Conservation (phyloP, 2,113 vertebrate species). For the Mesocricetus auratus region DNA sequence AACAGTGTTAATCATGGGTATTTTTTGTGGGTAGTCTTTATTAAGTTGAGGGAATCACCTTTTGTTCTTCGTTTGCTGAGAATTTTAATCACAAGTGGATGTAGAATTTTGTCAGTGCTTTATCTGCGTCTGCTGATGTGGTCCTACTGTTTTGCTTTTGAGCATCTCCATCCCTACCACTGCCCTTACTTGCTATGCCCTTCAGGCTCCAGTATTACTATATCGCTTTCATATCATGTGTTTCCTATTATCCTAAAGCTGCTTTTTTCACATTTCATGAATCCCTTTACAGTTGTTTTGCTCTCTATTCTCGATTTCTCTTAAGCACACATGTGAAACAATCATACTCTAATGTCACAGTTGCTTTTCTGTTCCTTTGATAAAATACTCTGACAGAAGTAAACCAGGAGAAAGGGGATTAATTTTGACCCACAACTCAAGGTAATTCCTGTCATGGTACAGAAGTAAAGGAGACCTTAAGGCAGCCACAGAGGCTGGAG, state of each 20-base stretch:
- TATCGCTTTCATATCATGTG: fast-evolving
- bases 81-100: neutral
- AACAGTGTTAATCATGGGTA: neutral
- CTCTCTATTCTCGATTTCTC: no score
- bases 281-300: neutral
- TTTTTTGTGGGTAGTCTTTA: neutral
- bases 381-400: neutral
- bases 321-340: neutral
- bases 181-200: neutral
- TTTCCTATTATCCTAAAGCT: neutral
- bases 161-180: neutral
- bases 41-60: neutral
- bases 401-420: neutral
- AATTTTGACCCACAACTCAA: neutral
- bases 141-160: neutral
- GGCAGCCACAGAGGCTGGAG: neutral
- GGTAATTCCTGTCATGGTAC: no score
- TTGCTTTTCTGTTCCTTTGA: neutral
- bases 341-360: neutral
- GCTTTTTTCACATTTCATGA: neutral
- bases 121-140: neutral
- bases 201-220: neutral
- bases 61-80: neutral
- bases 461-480: neutral
- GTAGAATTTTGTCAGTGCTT: neutral